Base-by-base conservation (phyloP, 2,113 vertebrate genomes). In the Marcusenius ussheri region DNA sequence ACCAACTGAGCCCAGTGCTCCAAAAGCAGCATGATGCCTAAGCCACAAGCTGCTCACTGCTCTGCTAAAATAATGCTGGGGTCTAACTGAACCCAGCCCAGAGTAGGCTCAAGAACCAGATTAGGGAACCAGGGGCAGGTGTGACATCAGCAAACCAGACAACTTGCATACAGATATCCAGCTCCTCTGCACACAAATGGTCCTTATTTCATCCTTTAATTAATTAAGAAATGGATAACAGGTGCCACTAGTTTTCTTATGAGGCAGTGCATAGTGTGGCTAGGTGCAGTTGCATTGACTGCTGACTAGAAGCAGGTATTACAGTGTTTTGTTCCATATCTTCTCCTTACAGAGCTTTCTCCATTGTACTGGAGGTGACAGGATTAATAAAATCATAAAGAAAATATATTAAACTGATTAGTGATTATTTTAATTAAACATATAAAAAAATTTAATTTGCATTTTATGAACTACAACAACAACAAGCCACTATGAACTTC, bases 401-500 rank as follows among this genome's bases (percentile, higher is more conserved):
- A 13, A 27, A 80, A 35, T 39, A 77, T 80, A 42, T 42, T 39
- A 42, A 80, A 80, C 31, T 42, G 11, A 42, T 17, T 80, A 19
- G 13, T 80, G 17, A 84, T 84, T n/a, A 47, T 84, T 46, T 47
- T 47, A 45, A 47, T 24, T 24, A 2, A 46, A 13, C 9, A n/a
- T 47, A 21, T 21, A 0, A 35, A 35, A 31, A 0, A 17, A 1
- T 0, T 9, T 10, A 21, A 87, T 51, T 77, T 39, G 15, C 17
- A 53, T 46, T 49, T 70, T n/a, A 11, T n/a, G 24, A 62, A 89
- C 89, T 85, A 89, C 80, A 84, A 83, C 49, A 31, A 31, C 53
- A 31, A 39, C 42, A 46, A 70, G 58, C 58, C 39, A n/a, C 27
- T 53, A 24, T 51, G 19, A 21, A 90, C 42, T 88, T 77, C 56